phyloP scores from a whole-genome alignment of 2,113 vertebrate species.

The Hippocampus comes region DNA sequence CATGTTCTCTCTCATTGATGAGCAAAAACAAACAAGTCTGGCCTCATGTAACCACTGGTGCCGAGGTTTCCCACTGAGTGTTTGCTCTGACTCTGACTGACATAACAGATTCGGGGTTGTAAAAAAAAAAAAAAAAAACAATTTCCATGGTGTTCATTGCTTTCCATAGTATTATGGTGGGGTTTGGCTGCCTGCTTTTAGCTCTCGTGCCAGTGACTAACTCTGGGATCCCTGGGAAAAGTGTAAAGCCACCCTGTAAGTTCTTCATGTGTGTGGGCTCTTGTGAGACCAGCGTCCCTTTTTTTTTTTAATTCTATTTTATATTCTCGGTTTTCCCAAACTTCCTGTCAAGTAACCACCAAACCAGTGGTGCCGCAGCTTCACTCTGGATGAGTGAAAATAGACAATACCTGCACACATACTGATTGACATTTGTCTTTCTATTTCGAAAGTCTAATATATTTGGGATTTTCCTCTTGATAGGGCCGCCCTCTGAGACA shows the following conservation, averaged over 20 bases:
- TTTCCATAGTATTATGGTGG: constrained; percentile 69
- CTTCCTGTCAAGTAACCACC: constrained; percentile 35
- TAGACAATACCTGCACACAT: constrained; percentile 1
- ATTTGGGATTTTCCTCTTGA: not conserved
- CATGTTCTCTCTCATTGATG: constrained; percentile 63
- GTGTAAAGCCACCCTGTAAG: constrained; percentile 57
- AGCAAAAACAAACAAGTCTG: constrained; percentile 67
- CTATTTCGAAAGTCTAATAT: not conserved
- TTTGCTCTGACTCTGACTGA: constrained; percentile 56
- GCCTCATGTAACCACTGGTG: constrained; percentile 49
- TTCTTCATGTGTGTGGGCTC: constrained; percentile 59
- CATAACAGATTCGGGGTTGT: constrained; percentile 45
- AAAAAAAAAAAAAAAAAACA: constrained; percentile 19
- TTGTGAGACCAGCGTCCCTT: constrained; percentile 36
- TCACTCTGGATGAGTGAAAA: constrained; percentile 33
- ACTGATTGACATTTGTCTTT: not conserved
- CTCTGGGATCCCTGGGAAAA: constrained; percentile 57
- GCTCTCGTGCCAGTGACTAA: constrained; percentile 55
- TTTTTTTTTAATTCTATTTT: constrained; percentile 50
- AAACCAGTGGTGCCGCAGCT: constrained; percentile 29
- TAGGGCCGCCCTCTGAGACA: not conserved
- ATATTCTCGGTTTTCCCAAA: constrained; percentile 52
- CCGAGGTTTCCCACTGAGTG: constrained; percentile 49
- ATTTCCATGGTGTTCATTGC: constrained; percentile 58
- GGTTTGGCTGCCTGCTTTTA: constrained; percentile 65